A percentile compares a stretch with the other conserved stretches of the same genome.
These are phyloP conservation scores for Peromyscus eremicus DNA, from an alignment of 2,797 vertebrate genomes.

Conservation along the genomic window DNA sequence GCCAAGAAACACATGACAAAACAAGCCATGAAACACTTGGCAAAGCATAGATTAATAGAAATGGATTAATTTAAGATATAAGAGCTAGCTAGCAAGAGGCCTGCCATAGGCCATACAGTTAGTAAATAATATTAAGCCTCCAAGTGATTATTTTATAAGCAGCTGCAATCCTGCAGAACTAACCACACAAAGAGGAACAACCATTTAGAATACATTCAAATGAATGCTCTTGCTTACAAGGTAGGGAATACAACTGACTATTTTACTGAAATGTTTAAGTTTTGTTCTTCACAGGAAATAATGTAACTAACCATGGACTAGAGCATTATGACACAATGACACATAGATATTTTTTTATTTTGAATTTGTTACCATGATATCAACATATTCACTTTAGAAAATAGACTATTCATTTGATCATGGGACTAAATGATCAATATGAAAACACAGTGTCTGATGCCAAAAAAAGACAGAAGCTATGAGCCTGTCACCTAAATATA, in stretches of 20 bases:
- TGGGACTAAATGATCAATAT: not conserved
- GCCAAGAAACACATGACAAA: no score
- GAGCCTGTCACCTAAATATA: not conserved
- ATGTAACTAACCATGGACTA: not conserved
- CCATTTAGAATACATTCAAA: not conserved
- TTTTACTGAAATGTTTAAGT: not conserved
- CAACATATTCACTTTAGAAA: conserved; percentile 25
- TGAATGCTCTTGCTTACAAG: not conserved
- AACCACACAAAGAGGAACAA: not conserved
- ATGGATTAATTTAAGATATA: no score
- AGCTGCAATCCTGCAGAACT: not conserved
- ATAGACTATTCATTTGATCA: not conserved
- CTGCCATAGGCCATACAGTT: no score
- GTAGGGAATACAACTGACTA: not conserved
- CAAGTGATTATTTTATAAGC: no score
- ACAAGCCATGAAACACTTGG: no score
- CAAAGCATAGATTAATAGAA: no score
- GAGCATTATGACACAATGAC: not conserved
- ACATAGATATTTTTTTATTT: not conserved
- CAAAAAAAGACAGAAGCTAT: not conserved
- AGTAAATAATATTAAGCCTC: no score
- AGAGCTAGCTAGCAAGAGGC: no score
- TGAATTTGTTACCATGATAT: not conserved
- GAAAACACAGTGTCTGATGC: not conserved
- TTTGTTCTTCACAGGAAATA: not conserved